Percentiles rank a stretch among this genome's conserved stretches.
Conservation (phyloP, 2,888 invertebrate species). For the Pachydiplax longipennis region DNA sequence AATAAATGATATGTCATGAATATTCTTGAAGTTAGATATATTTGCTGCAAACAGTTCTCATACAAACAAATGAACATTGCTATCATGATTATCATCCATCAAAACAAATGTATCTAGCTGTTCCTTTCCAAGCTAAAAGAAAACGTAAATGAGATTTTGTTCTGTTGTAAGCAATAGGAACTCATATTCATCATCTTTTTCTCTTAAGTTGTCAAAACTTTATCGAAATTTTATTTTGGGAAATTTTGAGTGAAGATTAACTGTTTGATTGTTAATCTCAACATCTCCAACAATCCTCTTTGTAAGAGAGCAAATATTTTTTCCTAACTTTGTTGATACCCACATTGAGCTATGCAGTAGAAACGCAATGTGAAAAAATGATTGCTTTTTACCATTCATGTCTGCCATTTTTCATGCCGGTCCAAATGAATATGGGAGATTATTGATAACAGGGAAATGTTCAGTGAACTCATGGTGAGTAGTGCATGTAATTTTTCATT, state of each 20-base stretch:
- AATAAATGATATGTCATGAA: neutral
- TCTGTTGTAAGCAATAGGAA: too few relatives aligned
- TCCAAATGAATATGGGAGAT: constrained; percentile 41
- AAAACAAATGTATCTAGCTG: neutral
- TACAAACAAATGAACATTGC: neutral
- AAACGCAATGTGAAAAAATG: neutral
- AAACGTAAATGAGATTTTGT: too few relatives aligned
- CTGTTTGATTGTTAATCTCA: neutral
- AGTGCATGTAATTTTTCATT: constrained; percentile 12
- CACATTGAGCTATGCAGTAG: neutral
- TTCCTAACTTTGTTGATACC: neutral
- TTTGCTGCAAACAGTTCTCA: neutral
- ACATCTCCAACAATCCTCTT: neutral
- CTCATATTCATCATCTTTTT: too few relatives aligned
- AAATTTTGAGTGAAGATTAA: neutral
- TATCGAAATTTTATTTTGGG: neutral
- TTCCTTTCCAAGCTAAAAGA: too few relatives aligned
- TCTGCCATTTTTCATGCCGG: constrained; percentile 43
- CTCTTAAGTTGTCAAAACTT: too few relatives aligned
- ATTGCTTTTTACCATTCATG: constrained; percentile 39
- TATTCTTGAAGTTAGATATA: neutral
- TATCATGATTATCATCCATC: neutral
- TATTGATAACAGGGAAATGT: constrained; percentile 33
- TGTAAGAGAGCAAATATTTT: neutral
- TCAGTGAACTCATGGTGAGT: constrained; percentile 33